Percentiles rank a stretch among this genome's conserved stretches.
Evolutionary conservation across 2,888 invertebrate genomes (phyloP).

Genomic region (Sussaba pulchella): DNA sequence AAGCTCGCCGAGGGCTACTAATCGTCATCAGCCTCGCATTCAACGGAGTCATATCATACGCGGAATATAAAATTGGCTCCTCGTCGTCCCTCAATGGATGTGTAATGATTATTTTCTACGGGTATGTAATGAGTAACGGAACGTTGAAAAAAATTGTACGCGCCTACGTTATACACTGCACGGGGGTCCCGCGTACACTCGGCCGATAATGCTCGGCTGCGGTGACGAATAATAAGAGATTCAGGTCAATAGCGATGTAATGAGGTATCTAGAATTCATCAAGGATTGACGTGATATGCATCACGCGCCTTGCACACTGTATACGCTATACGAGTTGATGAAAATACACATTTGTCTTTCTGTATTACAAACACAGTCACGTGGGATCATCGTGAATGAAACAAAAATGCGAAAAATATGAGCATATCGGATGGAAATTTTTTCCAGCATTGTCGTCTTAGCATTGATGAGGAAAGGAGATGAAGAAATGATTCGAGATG

Average conservation of each 20-base stretch:
- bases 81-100: constrained; percentile 75
- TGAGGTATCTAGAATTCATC: constrained; percentile 77
- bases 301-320: constrained; percentile 4
- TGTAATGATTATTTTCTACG: constrained; percentile 81
- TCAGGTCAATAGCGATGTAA: constrained; percentile 80
- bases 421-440: background rate
- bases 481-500: constrained; percentile 1
- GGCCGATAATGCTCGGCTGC: constrained; percentile 64
- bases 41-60: constrained; percentile 73
- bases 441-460: background rate
- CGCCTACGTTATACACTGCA: constrained; percentile 14
- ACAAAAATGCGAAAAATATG: background rate
- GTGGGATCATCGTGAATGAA: background rate
- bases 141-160: constrained; percentile 45
- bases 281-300: constrained; percentile 67
- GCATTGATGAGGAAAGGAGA: background rate
- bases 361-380: too few species aligned
- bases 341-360: too few species aligned
- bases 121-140: constrained; percentile 76
- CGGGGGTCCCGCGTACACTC: constrained; percentile 38
- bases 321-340: background rate
- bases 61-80: constrained; percentile 78
- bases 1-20: constrained; percentile 78
- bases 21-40: constrained; percentile 81
- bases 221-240: constrained; percentile 80